Conservation (phyloP, 2,888 invertebrate genomes). For the Thecocarcelia acutangulata region DNA sequence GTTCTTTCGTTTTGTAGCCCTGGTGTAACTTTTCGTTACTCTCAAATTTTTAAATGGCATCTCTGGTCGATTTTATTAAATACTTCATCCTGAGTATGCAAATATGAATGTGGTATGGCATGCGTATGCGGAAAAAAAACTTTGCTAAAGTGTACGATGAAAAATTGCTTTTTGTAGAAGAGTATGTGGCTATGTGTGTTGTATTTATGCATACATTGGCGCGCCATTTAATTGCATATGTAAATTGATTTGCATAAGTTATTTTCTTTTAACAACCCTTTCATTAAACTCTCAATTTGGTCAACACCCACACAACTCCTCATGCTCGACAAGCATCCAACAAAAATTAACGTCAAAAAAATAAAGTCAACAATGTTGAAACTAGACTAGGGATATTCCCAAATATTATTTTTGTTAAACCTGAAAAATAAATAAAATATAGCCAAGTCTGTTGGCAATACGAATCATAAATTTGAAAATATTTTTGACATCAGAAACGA, state of each 20-base stretch:
- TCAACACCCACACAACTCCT: not conserved
- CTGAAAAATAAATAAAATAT: too few species aligned
- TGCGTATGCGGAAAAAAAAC: not conserved
- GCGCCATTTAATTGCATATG: constrained; percentile 72
- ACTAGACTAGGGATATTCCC: not conserved
- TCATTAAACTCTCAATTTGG: constrained; percentile 58
- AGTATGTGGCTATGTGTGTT: constrained; percentile 19
- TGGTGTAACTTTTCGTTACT: not conserved
- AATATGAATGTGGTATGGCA: constrained; percentile 40
- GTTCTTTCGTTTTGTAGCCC: too few species aligned
- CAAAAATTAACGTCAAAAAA: constrained; percentile 37
- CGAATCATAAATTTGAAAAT: too few species aligned
- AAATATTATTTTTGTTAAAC: too few species aligned
- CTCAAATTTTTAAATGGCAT: constrained; percentile 24
- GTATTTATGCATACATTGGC: constrained; percentile 59
- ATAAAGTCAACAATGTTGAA: constrained; percentile 4
- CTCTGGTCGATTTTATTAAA: constrained; percentile 53
- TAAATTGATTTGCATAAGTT: constrained; percentile 70
- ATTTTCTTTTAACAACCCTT: constrained; percentile 66
- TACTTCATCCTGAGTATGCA: constrained; percentile 45
- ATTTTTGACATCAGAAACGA: too few species aligned
- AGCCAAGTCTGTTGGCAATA: too few species aligned
- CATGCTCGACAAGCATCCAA: not conserved
- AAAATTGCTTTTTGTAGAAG: constrained; percentile 64
- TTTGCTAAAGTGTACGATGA: constrained; percentile 32